Base-by-base conservation (phyloP, 1,140 invertebrate species). In the Neodiprion virginianus region DNA sequence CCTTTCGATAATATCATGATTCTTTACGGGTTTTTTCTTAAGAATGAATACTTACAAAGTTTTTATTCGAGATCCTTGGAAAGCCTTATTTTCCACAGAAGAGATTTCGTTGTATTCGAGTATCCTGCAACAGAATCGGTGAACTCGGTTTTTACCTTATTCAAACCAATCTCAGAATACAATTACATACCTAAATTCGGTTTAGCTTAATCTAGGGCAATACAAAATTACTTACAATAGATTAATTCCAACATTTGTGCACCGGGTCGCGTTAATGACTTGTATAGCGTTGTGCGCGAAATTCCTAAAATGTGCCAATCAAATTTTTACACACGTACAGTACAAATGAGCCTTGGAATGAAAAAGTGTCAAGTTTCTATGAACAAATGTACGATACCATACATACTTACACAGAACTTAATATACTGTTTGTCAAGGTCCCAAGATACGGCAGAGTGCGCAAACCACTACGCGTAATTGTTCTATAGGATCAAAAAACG, bases 1-100 rank as follows among this genome's bases (percentile, higher is more conserved):
- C 9, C 14, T 17, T 21, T 77, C 28, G 14, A 48, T 73, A 14
- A 65, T 66, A 17, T 12, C n/a, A 28, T n/a, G 11, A 72, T 49
- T 12, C 14, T 28, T 14, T 12, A 70, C 12, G 67, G n/a, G 28
- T 14, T 3, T 28, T 8, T 48, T 14, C 61, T 66, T 40, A 50
- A 49, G 48, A 76, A 9, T 69, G 65, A 72, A 67, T 79, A 91
- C 92, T 92, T 87, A 93, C 93, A 94, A 83, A 83, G 90, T 91
- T 7, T 88, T 90, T 69, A 94, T 93, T 86, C 92, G 87, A 1
- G 93, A 93, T 73, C 91, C 92, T 78, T 89, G 89, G 80, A 94
- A 94, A 3, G 93, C 92, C 23, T 86, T 88, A 76, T 90, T 87
- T 79, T 93, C 90, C 17, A 95, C 89, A 66, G 82, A 87, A 73